These are phyloP conservation scores for Orcinus orca DNA, from an alignment of 2,113 vertebrate species.

Conservation along the genomic window DNA sequence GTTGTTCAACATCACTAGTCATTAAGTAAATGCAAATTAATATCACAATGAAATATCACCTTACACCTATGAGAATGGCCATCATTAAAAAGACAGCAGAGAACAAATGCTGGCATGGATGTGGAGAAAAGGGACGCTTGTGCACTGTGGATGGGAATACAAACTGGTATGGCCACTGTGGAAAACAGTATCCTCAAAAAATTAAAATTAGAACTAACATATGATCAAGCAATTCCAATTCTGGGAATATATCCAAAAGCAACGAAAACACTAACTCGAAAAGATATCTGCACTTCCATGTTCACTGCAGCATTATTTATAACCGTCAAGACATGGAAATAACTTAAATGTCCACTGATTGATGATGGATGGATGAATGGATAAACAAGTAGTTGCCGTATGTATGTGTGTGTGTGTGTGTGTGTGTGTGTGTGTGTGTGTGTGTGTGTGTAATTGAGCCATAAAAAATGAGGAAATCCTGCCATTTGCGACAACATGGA, in stretches of 20 bases:
- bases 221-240: neutral
- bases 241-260: neutral
- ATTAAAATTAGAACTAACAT: neutral
- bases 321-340: neutral
- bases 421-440: accelerated
- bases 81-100: neutral
- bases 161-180: neutral
- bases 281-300: neutral
- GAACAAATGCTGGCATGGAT: neutral
- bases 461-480: neutral
- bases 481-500: neutral
- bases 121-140: neutral
- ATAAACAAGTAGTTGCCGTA: neutral
- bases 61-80: neutral
- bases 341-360: neutral
- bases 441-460: neutral
- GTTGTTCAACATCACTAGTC: neutral
- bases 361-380: neutral
- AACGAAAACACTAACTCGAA: neutral
- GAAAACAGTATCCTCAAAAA: neutral
- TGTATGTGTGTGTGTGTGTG: accelerated
- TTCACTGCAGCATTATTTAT: neutral
- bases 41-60: neutral
- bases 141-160: neutral
- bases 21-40: neutral